Evolutionary conservation across 2,888 invertebrate species (phyloP).

Genomic region (Cloeon dipterum): DNA sequence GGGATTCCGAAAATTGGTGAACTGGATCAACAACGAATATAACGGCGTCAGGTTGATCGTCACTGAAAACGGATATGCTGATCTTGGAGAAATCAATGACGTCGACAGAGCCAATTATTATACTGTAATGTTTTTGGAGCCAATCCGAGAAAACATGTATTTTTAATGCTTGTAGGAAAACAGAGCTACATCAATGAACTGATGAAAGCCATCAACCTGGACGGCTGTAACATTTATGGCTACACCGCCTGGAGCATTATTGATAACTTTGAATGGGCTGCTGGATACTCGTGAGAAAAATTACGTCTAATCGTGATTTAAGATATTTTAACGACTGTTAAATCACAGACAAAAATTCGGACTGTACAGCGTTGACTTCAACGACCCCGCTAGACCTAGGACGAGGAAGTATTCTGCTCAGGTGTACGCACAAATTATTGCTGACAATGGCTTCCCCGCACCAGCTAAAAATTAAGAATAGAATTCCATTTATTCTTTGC

Average conservation of each 20-base stretch:
- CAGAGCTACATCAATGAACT: conserved; percentile 24
- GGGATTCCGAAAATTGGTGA: conserved; percentile 31
- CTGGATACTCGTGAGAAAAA: conserved; percentile 39
- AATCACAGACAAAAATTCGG: conserved; percentile 27
- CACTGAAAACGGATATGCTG: conserved; percentile 34
- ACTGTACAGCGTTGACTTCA: conserved; percentile 44
- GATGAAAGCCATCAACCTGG: conserved; percentile 26
- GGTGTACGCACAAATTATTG: conserved; percentile 16
- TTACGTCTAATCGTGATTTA: not conserved
- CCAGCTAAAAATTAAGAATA: no score
- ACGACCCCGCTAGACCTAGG: conserved; percentile 35
- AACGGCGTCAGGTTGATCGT: conserved; percentile 29
- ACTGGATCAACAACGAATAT: conserved; percentile 32
- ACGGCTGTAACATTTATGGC: conserved; percentile 33
- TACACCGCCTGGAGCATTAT: conserved; percentile 62
- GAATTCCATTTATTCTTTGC: no score
- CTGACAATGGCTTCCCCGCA: not conserved
- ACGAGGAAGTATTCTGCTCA: conserved; percentile 40
- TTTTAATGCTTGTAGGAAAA: no score
- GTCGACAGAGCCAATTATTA: conserved; percentile 27
- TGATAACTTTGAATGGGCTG: conserved; percentile 63
- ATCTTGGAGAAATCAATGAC: conserved; percentile 23
- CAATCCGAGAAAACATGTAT: no score
- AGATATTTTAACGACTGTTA: no score
- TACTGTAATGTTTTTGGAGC: no score